These are phyloP conservation scores for Orientallactaga sibirica DNA, from an alignment of 2,797 vertebrate genomes.

Conservation along the genomic window DNA sequence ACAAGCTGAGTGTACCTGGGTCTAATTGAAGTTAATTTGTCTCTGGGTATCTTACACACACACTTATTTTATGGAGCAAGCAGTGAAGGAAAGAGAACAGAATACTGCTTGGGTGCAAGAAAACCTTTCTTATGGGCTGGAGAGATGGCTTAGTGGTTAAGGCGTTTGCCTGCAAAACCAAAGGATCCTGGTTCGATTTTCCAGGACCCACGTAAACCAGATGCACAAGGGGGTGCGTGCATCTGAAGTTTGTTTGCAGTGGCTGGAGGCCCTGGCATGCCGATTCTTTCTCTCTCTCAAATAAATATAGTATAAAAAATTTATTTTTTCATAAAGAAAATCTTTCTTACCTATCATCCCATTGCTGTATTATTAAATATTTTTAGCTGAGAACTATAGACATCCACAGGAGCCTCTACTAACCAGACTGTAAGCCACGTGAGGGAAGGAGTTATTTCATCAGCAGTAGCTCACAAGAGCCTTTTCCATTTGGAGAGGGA, in stretches of 20 bases:
- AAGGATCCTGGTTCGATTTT: too few relatives aligned
- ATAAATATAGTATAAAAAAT: too few relatives aligned
- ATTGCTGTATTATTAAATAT: background rate
- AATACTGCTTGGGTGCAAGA: background rate
- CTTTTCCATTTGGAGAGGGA: background rate
- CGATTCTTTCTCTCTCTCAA: too few relatives aligned
- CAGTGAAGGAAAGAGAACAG: background rate
- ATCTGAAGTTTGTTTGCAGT: too few relatives aligned
- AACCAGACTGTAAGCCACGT: background rate
- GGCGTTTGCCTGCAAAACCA: too few relatives aligned
- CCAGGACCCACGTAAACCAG: too few relatives aligned
- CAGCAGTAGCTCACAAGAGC: background rate
- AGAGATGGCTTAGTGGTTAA: too few relatives aligned
- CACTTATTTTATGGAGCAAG: constrained; percentile 35
- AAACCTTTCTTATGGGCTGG: background rate
- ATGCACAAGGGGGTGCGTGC: too few relatives aligned
- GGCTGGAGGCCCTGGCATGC: too few relatives aligned
- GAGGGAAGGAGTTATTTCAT: background rate
- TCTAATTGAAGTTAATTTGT: background rate
- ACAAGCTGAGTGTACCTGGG: background rate
- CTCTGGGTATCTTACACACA: background rate
- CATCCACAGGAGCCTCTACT: background rate
- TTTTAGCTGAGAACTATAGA: background rate
- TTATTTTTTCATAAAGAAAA: too few relatives aligned
- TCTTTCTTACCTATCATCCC: too few relatives aligned